Evolutionary conservation across 2,888 invertebrate species (phyloP).

Genomic region (Ashinkailepas kermadecensis): DNA sequence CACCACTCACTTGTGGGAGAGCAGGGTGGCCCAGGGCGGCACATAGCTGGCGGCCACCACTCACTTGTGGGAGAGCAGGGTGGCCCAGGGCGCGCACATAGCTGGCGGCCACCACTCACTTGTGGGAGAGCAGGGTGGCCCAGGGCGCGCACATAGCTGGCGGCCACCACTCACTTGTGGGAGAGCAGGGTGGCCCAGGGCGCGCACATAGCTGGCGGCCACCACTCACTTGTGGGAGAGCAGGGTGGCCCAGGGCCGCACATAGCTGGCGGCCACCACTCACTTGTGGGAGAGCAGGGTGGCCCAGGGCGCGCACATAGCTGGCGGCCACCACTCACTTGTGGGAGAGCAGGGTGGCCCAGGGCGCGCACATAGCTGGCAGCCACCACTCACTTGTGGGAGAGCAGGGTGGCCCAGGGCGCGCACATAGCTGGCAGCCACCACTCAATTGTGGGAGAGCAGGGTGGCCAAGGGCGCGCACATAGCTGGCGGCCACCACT

Average conservation of each 20-base stretch:
- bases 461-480: constrained; percentile 90
- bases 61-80: constrained; percentile 75
- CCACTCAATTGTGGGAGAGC: constrained; percentile 65
- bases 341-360: constrained; percentile 72
- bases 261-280: constrained; percentile 43
- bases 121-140: constrained; percentile 71
- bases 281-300: constrained; percentile 77
- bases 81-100: constrained; percentile 91
- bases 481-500: constrained; percentile 43
- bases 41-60: constrained; percentile 45
- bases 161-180: constrained; percentile 59
- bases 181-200: constrained; percentile 80
- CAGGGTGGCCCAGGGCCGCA: constrained; percentile 86
- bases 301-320: constrained; percentile 92
- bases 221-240: constrained; percentile 65
- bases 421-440: constrained; percentile 59
- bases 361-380: constrained; percentile 78
- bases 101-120: constrained; percentile 49
- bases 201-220: constrained; percentile 59
- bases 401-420: constrained; percentile 78
- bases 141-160: constrained; percentile 85
- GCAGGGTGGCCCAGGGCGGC: constrained; percentile 83
- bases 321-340: constrained; percentile 52
- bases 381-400: constrained; percentile 60
- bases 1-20: constrained; percentile 64